Percentiles rank a stretch among this genome's conserved stretches.
Evolutionary conservation across 2,113 vertebrate species (phyloP).

Genomic region (Chloebia gouldiae): DNA sequence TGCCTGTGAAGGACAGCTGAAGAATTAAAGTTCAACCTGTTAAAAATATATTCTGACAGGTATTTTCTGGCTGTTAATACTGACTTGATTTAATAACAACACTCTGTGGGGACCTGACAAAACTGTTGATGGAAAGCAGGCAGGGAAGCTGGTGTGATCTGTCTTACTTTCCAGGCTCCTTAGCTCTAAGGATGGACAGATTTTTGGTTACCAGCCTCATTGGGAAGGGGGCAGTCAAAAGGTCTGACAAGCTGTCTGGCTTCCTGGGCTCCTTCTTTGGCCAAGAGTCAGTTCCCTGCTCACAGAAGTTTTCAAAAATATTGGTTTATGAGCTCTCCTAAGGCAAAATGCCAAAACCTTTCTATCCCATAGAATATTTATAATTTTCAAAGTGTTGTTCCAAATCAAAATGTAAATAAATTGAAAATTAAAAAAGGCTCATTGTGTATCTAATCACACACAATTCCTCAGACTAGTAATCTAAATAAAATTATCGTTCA

Average conservation of each 20-base stretch:
- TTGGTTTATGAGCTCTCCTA: not conserved
- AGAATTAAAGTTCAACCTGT: constrained; percentile 9
- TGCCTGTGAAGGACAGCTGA: not conserved
- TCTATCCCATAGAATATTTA: not conserved
- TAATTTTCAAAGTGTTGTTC: not conserved
- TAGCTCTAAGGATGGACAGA: not conserved
- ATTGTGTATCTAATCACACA: not conserved
- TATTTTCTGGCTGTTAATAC: constrained; percentile 4
- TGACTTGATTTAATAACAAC: not conserved
- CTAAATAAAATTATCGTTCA: not conserved
- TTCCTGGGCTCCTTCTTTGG: not conserved
- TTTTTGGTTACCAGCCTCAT: not conserved
- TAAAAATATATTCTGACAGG: constrained; percentile 15
- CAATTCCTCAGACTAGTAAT: not conserved
- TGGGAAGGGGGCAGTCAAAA: not conserved
- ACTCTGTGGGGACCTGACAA: not conserved
- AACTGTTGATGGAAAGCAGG: not conserved
- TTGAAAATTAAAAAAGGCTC: not conserved
- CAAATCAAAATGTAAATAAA: not conserved
- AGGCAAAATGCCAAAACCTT: not conserved
- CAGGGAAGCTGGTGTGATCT: not conserved
- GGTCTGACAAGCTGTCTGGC: not conserved
- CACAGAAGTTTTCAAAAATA: not conserved
- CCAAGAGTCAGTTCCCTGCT: not conserved
- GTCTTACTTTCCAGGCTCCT: not conserved